Base-by-base conservation (phyloP, 1,140 invertebrate species). In the Trichoplusia ni region DNA sequence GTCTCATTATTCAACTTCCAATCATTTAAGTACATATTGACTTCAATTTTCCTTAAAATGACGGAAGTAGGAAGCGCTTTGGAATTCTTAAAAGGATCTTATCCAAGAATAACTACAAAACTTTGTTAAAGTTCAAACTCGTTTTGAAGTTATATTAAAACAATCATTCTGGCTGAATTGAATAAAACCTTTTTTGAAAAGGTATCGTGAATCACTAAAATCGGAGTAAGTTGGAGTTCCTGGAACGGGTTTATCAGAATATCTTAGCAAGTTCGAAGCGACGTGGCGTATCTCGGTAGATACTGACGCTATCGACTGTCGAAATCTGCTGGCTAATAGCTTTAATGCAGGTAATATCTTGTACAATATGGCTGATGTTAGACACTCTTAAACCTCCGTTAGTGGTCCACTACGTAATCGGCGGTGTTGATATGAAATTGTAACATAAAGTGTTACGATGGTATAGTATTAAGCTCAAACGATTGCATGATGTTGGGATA, bases 261-360 rank as follows among this genome's bases (percentile, higher is more conserved):
- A 27, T 27, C 25, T 4, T 27, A 27, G 3, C 3, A 27, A 4
- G 25, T 7, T 27, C 25, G 7, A 27, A 7, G 9, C 16, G 16
- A 47, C 44, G 44, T 47, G 44, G 27, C 44, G 14, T 29, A 47
- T 47, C 44, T 0, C 38, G 18, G 25, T 27, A 3, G 11, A 14
- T 25, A 29, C 25, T 25, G 44, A 29, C 29, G 42, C 16, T 47
- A 47, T 47, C 44, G 44, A 3, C 13, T 6, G 7, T 16, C 11
- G 23, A 47, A 47, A 47, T 47, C 44, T 14, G 21, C 44, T 2
- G 29, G 25, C 40, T 44, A 44, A 44, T 21, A 13, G 44, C 25
- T 29, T 16, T 47, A 11, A 47, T 27, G 27, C 3, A 18, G 6
- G 11, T 47, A 27, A 44, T 27, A 8, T 2, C 38, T 21, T 37